Percentiles rank a stretch among this genome's conserved stretches.
phyloP scores from a whole-genome alignment of 2,888 invertebrate species.

The Diarsia mendica region DNA sequence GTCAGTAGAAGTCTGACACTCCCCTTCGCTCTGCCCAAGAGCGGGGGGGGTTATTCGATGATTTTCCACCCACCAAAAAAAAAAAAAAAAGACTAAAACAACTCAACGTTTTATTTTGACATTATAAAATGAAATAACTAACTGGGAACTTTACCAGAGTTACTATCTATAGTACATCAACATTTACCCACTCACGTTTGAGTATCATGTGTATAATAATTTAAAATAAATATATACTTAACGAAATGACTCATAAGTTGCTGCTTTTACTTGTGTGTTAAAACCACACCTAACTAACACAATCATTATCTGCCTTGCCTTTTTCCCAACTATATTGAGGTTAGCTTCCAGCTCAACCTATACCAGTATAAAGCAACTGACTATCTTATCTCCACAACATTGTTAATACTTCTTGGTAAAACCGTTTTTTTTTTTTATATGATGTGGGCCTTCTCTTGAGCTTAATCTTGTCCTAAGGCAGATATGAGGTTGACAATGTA shows the following conservation, averaged over 20 bases:
- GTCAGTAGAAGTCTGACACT: too few species aligned
- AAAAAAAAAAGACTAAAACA: too few species aligned
- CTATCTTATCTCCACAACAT: background rate
- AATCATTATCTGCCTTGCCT: background rate
- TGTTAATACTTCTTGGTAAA: background rate
- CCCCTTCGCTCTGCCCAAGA: too few species aligned
- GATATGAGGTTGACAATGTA: too few species aligned
- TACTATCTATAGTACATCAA: background rate
- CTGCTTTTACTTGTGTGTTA: background rate
- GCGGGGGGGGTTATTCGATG: too few species aligned
- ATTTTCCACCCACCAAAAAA: too few species aligned
- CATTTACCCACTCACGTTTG: background rate
- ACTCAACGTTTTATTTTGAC: too few species aligned
- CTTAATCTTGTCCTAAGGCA: too few species aligned
- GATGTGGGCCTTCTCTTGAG: too few species aligned
- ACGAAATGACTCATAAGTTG: background rate
- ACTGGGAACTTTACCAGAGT: background rate
- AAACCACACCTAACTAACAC: slow-evolving; percentile 1
- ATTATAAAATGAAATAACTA: too few species aligned
- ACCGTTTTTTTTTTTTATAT: too few species aligned
- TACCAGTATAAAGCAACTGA: background rate
- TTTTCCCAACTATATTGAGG: background rate
- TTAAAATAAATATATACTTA: slow-evolving; percentile 10
- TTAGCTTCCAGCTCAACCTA: background rate
- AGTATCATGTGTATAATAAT: background rate